phyloP scores from a whole-genome alignment of 2,113 vertebrate genomes.

The Grantiella picta region DNA sequence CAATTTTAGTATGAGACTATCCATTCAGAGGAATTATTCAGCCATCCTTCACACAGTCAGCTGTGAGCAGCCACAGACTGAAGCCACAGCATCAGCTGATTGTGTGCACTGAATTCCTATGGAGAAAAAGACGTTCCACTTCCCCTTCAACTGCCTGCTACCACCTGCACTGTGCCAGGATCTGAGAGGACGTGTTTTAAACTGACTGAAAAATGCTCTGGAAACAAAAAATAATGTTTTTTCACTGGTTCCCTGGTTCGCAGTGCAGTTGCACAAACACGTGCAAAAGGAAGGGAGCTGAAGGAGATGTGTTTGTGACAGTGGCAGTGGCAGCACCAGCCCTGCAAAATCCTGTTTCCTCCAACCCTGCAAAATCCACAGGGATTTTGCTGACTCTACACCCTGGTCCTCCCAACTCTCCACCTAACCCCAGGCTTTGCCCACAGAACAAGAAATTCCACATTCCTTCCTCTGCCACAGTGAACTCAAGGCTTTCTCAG shows the following conservation, averaged over 20 bases:
- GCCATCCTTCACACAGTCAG: background rate
- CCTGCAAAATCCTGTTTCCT: background rate
- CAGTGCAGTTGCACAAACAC: fast-evolving
- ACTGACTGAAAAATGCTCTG: background rate
- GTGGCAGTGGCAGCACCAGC: too few relatives aligned
- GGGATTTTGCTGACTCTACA: background rate
- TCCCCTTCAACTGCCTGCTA: background rate
- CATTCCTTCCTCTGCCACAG: background rate
- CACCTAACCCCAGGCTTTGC: background rate
- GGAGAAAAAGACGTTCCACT: background rate
- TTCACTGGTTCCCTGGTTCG: background rate
- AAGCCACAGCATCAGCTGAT: background rate
- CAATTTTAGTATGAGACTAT: background rate
- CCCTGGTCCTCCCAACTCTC: background rate
- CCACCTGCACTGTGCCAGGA: background rate
- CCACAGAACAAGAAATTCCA: background rate
- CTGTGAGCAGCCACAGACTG: background rate
- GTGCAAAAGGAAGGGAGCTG: background rate
- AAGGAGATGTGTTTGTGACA: fast-evolving
- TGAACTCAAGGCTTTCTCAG: background rate
- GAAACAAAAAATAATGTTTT: background rate
- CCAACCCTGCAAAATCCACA: background rate
- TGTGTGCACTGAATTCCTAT: fast-evolving
- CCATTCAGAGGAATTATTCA: background rate
- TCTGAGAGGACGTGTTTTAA: fast-evolving